These are phyloP conservation scores for Plagodis dolabraria DNA, from an alignment of 2,888 invertebrate species.

Conservation along the genomic window DNA sequence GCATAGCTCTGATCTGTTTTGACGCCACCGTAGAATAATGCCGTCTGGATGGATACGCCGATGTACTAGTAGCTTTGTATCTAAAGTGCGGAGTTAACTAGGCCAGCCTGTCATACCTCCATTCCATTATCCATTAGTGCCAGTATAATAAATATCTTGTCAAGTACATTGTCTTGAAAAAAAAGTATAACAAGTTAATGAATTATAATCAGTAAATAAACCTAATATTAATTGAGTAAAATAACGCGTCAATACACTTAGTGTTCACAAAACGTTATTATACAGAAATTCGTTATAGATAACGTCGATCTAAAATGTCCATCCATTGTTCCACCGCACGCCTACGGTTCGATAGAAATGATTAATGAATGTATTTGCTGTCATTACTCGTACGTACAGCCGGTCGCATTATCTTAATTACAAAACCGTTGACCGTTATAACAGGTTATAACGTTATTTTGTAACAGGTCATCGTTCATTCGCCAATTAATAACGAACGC, in stretches of 20 bases:
- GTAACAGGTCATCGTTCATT: constrained; percentile 31
- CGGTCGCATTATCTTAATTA: constrained; percentile 45
- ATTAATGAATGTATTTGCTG: constrained; percentile 36
- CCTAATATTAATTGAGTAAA: constrained; percentile 18
- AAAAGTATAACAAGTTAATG: too few species aligned
- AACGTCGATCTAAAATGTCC: constrained; percentile 26
- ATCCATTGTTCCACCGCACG: constrained; percentile 26
- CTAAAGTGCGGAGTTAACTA: too few species aligned
- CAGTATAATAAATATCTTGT: too few species aligned
- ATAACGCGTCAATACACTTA: constrained; percentile 14
- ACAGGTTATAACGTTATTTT: constrained; percentile 23
- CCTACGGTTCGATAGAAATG: constrained; percentile 33
- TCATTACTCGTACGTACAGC: constrained; percentile 39
- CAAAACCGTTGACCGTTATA: constrained; percentile 36
- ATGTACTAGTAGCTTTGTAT: too few species aligned
- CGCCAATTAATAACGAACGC: constrained; percentile 29
- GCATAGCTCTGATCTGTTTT: too few species aligned
- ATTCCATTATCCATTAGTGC: too few species aligned
- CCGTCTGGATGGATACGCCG: too few species aligned
- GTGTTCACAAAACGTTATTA: constrained; percentile 20
- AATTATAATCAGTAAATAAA: neutral
- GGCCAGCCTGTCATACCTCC: too few species aligned
- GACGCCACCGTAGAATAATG: too few species aligned
- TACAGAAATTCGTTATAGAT: constrained; percentile 28
- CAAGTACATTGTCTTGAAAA: too few species aligned